These are phyloP conservation scores for Sminthurinus signatus DNA, from an alignment of 1,140 invertebrate genomes.

Conservation along the genomic window DNA sequence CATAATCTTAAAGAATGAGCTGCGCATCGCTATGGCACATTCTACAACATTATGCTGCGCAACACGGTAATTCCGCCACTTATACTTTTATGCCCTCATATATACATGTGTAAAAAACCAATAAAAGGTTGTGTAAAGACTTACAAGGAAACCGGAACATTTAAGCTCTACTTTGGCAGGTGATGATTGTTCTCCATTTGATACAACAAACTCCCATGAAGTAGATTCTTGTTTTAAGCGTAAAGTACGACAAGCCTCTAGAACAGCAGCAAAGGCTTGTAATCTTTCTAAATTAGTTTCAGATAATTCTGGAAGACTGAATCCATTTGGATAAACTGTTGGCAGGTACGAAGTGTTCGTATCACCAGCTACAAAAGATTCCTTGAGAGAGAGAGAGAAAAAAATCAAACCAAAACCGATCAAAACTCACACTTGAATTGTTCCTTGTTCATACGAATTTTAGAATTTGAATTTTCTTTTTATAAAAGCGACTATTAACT, in stretches of 20 bases:
- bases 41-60: too few relatives aligned
- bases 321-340: conserved; percentile 51
- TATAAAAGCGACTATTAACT: conserved; percentile 15
- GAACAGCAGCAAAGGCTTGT: conserved; percentile 27
- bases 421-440: background rate
- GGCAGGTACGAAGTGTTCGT: conserved; percentile 62
- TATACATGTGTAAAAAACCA: too few relatives aligned
- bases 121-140: too few relatives aligned
- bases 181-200: conserved; percentile 19
- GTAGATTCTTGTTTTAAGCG: conserved; percentile 13
- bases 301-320: conserved; percentile 26
- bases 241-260: conserved; percentile 25
- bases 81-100: background rate
- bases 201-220: conserved; percentile 33
- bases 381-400: too few relatives aligned
- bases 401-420: too few relatives aligned
- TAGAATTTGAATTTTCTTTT: background rate
- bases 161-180: conserved; percentile 11
- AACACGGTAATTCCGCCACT: too few relatives aligned
- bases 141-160: conserved; percentile 22
- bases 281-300: conserved; percentile 22
- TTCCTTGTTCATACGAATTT: background rate
- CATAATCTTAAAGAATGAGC: too few relatives aligned
- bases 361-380: conserved; percentile 50
- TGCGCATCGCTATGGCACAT: too few relatives aligned